Base-by-base conservation (phyloP, 2,888 invertebrate genomes). In the Proisotoma minuta region DNA sequence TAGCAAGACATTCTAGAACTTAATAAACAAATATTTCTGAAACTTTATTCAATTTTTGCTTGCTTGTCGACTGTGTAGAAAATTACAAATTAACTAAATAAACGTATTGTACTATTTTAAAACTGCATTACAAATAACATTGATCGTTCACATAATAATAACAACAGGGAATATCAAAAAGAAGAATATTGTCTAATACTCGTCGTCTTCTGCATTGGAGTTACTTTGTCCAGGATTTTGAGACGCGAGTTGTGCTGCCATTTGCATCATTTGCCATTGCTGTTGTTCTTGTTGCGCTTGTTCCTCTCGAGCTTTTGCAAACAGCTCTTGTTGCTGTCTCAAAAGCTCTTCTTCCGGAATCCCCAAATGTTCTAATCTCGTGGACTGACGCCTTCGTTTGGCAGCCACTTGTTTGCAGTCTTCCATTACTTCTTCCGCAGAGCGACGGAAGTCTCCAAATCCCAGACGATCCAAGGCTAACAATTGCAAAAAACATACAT, bases 381-480 rank as follows among this genome's bases (percentile, higher is more conserved):
- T 96, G 75, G 96, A 97, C 77, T 97, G 95, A 68, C 96, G 82
- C 76, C 97, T 83, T 71, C 93, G 82, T 77, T 95, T 96, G 0
- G 96, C 96, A n/a, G 96, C 97, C 4, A 95, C 93, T 50, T 92
- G 96, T 81, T 93, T 98, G 77, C 94, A 98, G 79, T 92, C 95
- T 77, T 89, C 88, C 57, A 98, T 80, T 2, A 98, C 98, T 34
- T 92, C 89, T 78, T 96, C 91, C 1, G 97, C 98, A 78, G 97
- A 97, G 63, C 91, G 86, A 75, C 89, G 88, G 76, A 97, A 99
- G 75, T 93, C 91, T 73, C 88, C 87, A 78, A 98, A 99, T 0
- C 97, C 94, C 62, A 95, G 81, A 77, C 88, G 86, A 67, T 92
- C 91, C 60, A 96, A 80, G 20, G 95, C 93, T 89, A 78, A 43